Conservation (phyloP, 1,140 invertebrate genomes). For the Rhyacophila brunnea region DNA sequence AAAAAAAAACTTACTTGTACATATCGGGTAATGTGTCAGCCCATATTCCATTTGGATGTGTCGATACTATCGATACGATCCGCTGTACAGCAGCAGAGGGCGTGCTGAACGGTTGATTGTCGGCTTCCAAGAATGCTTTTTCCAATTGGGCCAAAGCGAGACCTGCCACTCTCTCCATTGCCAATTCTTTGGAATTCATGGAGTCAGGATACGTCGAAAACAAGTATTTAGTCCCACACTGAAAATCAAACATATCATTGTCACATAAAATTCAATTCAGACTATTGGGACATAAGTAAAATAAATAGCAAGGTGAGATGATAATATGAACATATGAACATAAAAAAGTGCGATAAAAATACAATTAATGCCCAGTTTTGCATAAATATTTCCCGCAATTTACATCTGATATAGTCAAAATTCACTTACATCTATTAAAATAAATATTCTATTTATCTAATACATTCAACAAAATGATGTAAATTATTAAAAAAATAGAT, state of each 20-base stretch:
- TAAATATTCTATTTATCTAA: too few species aligned
- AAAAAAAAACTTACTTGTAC: slow-evolving; percentile 40
- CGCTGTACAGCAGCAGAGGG: slow-evolving; percentile 40
- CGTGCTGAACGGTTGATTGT: slow-evolving; percentile 39
- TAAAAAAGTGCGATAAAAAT: too few species aligned
- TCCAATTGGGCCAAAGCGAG: slow-evolving; percentile 51
- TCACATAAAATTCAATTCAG: too few species aligned
- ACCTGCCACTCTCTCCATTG: slow-evolving; percentile 55
- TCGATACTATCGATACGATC: slow-evolving; percentile 51
- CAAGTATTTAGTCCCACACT: slow-evolving; percentile 50
- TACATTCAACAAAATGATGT: too few species aligned
- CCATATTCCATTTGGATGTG: slow-evolving; percentile 54
- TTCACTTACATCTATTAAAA: too few species aligned
- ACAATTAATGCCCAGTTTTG: too few species aligned
- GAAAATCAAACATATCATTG: slow-evolving; percentile 18
- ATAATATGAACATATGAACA: too few species aligned
- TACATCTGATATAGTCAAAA: too few species aligned
- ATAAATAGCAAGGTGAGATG: too few species aligned
- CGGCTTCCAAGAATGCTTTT: slow-evolving; percentile 39
- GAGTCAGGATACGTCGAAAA: slow-evolving; percentile 60
- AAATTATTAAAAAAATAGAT: too few species aligned
- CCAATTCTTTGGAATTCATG: slow-evolving; percentile 50
- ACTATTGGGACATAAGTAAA: too few species aligned
- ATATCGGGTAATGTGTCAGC: slow-evolving; percentile 45
- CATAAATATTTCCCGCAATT: too few species aligned